phyloP scores from a whole-genome alignment of 2,797 vertebrate species.

The Sebastes melanostomus region DNA sequence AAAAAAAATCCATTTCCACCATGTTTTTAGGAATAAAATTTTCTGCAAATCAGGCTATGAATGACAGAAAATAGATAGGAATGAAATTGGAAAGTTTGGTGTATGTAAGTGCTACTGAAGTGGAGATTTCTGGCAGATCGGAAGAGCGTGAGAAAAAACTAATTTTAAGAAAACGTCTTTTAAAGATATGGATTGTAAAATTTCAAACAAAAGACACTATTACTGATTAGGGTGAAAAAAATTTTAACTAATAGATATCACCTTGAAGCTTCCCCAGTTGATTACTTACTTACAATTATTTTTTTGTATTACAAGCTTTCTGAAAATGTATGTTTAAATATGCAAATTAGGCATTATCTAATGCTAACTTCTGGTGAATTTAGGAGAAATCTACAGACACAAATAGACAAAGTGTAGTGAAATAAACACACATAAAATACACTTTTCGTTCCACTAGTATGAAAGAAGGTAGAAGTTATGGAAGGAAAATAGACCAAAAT shows the following conservation, averaged over 20 bases:
- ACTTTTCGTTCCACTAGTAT: not conserved
- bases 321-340: not conserved
- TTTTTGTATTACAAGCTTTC: not conserved
- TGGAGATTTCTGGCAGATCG: no score
- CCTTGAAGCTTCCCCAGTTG: fast-evolving
- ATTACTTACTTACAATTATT: not conserved
- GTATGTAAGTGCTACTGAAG: no score
- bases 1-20: no score
- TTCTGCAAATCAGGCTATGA: no score
- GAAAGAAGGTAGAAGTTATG: not conserved
- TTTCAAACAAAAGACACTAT: no score
- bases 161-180: fast-evolving
- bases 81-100: no score
- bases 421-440: not conserved
- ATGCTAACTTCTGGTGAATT: not conserved
- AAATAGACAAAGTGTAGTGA: not conserved
- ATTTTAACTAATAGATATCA: no score
- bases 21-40: no score
- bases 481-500: not conserved
- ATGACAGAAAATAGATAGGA: no score
- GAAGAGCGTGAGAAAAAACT: no score
- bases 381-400: not conserved
- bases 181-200: no score
- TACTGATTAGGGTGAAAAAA: no score
- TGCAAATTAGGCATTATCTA: not conserved